Percentiles rank a stretch among this genome's conserved stretches.
phyloP scores from a whole-genome alignment of 1,140 invertebrate species.

The Lepidostoma basale region DNA sequence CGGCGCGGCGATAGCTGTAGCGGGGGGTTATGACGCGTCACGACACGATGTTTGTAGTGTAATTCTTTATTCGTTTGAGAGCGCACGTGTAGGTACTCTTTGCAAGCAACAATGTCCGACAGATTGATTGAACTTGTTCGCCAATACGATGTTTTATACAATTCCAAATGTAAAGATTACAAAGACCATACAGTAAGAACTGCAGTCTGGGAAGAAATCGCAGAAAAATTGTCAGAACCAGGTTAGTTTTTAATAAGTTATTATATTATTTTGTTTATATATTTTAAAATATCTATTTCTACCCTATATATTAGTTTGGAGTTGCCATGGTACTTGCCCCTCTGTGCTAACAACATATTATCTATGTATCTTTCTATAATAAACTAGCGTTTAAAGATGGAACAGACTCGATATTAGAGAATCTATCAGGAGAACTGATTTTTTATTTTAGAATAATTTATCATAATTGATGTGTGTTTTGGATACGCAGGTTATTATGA shows the following conservation, averaged over 20 bases:
- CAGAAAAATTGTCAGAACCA: not conserved
- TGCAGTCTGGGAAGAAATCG: not conserved
- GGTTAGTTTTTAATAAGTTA: not conserved
- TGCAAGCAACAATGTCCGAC: not conserved
- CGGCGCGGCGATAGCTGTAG: not conserved
- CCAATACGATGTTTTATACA: not conserved
- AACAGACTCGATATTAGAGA: not conserved
- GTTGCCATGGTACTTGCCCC: slow-evolving; percentile 3
- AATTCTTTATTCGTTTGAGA: not conserved
- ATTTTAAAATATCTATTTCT: not conserved
- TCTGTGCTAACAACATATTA: slow-evolving; percentile 1
- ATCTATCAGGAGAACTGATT: not conserved
- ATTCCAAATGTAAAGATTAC: not conserved
- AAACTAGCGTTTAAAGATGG: not conserved
- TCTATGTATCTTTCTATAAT: slow-evolving; percentile 1
- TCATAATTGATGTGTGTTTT: not conserved
- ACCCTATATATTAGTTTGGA: not conserved
- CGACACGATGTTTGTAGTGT: not conserved
- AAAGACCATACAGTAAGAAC: not conserved
- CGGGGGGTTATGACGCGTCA: not conserved
- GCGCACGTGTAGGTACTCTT: not conserved
- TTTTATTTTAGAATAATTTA: not conserved
- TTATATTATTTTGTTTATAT: not conserved
- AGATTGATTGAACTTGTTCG: not conserved
- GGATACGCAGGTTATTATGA: slow-evolving; percentile 6